Base-by-base conservation (phyloP, 2,888 invertebrate genomes). In the Rapana venosa region DNA sequence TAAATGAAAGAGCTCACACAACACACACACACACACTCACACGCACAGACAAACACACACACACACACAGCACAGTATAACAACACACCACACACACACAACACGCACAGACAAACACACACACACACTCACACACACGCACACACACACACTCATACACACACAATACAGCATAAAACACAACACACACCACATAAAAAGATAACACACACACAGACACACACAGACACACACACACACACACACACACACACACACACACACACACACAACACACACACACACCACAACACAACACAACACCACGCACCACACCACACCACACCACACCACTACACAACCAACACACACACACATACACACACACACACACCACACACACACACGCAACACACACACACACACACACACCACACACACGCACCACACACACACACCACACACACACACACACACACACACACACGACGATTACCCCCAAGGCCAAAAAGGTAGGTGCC, bases 371-470 rank as follows among this genome's bases (percentile, higher is more conserved):
- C 79, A 79, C 30, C 2, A 66, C 66, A 66, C 66, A 66, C 79
- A 79, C 79, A 79, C 79, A 87, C 35, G 15, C 87, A 87, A 61
- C 30, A 22, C 87, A 66, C 66, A 66, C 66, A 66, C 66, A 66
- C 66, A 66, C 66, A 66, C 66, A 66, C 66, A 66, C 66, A 66
- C 66, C 66, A 66, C 66, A 66, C 66, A 66, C 66, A 66, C 66
- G 13, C 66, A 66, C 66, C n/a, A 66, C 66, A 66, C 66, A 66
- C 66, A 66, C 66, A 66, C 66, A 66, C 66, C n/a, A 66, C 66
- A 66, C 79, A 79, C 79, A 79, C 79, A 79, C 79, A 79, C 79
- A 79, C 79, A 79, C 79, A 79, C 79, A 87, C 35, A 66, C 87
- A 87, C 70, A 61, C 70, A 61, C 32, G 30, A n/a, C 13, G 17